These are phyloP conservation scores for Stegodyphus mimosarum DNA, from an alignment of 1,140 invertebrate genomes.

Conservation along the genomic window DNA sequence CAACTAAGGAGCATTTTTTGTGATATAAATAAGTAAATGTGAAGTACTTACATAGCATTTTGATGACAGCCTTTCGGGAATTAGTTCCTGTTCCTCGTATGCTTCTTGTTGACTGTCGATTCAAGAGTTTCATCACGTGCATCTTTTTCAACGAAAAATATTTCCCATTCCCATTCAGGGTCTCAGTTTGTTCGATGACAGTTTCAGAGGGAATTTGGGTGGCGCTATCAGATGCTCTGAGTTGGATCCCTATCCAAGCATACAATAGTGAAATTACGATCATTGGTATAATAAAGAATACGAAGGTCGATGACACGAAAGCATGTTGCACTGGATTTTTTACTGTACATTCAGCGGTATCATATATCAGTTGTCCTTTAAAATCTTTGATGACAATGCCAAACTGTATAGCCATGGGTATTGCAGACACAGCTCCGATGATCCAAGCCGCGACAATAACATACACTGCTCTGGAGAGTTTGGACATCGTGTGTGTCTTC, in stretches of 20 bases:
- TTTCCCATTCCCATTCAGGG: slow-evolving; percentile 27
- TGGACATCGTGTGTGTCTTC: slow-evolving; percentile 85
- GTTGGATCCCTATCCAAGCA: slow-evolving; percentile 82
- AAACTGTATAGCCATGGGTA: slow-evolving; percentile 75
- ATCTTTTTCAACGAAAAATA: slow-evolving; percentile 24
- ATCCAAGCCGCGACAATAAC: slow-evolving; percentile 75
- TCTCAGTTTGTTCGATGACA: slow-evolving; percentile 9
- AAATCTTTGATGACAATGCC: slow-evolving; percentile 61
- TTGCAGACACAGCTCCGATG: slow-evolving; percentile 75
- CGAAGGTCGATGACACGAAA: slow-evolving; percentile 83
- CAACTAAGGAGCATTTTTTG: no score
- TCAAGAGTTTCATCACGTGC: slow-evolving; percentile 24
- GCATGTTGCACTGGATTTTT: slow-evolving; percentile 72
- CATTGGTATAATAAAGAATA: slow-evolving; percentile 90
- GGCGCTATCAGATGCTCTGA: slow-evolving; percentile 72
- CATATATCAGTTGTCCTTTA: not conserved
- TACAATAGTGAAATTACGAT: slow-evolving; percentile 86
- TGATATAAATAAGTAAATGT: not conserved
- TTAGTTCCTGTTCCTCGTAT: slow-evolving; percentile 31
- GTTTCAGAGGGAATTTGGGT: not conserved
- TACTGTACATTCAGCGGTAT: slow-evolving; percentile 36
- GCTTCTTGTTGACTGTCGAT: slow-evolving; percentile 34
- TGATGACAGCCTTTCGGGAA: slow-evolving; percentile 63
- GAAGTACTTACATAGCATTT: slow-evolving; percentile 63
- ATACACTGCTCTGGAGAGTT: slow-evolving; percentile 73